phyloP scores from a whole-genome alignment of 2,888 invertebrate genomes.

The Tineola bisselliella region DNA sequence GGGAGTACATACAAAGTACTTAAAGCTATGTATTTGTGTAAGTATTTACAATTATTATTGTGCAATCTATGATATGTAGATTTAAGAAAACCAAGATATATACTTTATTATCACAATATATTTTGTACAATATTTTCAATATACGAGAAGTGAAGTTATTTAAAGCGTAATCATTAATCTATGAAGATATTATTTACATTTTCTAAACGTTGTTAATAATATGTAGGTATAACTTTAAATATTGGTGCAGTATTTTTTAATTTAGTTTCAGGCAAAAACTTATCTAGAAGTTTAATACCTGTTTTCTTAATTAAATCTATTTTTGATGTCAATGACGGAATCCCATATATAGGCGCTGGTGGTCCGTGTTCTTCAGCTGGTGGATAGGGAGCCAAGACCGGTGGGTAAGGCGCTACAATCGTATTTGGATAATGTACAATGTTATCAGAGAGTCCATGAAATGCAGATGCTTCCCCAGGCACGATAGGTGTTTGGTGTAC shows the following conservation, averaged over 20 bases:
- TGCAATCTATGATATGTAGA: no score
- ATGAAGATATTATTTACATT: neutral
- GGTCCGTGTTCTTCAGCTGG: conserved; percentile 1
- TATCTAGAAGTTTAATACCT: neutral
- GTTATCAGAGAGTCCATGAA: neutral
- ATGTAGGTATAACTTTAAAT: neutral
- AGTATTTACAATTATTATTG: no score
- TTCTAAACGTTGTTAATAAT: neutral
- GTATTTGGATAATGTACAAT: neutral
- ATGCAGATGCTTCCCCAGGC: neutral
- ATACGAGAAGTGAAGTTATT: neutral
- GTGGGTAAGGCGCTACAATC: neutral
- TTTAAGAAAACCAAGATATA: no score
- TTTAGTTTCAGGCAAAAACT: neutral
- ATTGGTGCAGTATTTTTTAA: neutral
- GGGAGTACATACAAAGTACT: no score
- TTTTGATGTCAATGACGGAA: neutral
- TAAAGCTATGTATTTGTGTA: no score
- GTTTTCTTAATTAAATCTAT: conserved; percentile 4
- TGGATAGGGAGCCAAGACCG: neutral
- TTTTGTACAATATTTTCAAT: neutral
- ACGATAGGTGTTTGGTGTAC: neutral
- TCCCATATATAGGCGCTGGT: neutral
- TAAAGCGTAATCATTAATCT: neutral
- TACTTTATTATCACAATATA: neutral